Conservation (phyloP, 2,113 vertebrate genomes). For the Eptatretus burgeri region DNA sequence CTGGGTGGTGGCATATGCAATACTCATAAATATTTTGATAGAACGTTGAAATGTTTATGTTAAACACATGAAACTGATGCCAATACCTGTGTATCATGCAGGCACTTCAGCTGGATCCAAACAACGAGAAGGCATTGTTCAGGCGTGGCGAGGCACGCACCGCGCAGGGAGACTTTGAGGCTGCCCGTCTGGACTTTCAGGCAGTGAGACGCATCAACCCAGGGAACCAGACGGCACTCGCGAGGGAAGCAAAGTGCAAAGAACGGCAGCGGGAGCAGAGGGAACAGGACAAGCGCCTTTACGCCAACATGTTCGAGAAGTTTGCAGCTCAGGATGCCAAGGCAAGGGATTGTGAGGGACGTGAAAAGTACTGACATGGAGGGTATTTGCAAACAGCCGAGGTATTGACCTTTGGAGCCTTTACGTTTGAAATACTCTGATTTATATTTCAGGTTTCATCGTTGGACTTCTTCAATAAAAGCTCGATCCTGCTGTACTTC, state of each 20-base stretch:
- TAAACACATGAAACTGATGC: no score
- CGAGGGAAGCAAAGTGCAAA: conserved; percentile 48
- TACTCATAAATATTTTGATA: no score
- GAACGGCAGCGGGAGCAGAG: conserved; percentile 56
- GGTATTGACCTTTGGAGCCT: no score
- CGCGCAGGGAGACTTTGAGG: conserved; percentile 56
- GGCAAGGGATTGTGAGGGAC: conserved; percentile 12
- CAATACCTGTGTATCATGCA: conserved; percentile 11
- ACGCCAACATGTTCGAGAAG: conserved; percentile 92
- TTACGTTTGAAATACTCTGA: no score
- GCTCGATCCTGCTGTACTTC: no score
- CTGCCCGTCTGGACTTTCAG: conserved; percentile 49
- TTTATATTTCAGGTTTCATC: no score
- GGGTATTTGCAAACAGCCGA: no score
- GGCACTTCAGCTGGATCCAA: conserved; percentile 47
- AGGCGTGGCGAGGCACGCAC: conserved; percentile 51
- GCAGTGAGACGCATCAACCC: conserved; percentile 61
- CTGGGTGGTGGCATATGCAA: no score
- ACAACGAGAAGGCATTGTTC: conserved; percentile 78
- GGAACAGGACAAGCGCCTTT: conserved; percentile 65
- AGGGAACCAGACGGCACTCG: conserved; percentile 60
- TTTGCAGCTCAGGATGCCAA: conserved; percentile 57
- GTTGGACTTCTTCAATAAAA: no score
- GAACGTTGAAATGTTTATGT: no score
- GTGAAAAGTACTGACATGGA: no score